Base-by-base conservation (phyloP, 2,113 vertebrate species). In the Stictonetta naevosa region DNA sequence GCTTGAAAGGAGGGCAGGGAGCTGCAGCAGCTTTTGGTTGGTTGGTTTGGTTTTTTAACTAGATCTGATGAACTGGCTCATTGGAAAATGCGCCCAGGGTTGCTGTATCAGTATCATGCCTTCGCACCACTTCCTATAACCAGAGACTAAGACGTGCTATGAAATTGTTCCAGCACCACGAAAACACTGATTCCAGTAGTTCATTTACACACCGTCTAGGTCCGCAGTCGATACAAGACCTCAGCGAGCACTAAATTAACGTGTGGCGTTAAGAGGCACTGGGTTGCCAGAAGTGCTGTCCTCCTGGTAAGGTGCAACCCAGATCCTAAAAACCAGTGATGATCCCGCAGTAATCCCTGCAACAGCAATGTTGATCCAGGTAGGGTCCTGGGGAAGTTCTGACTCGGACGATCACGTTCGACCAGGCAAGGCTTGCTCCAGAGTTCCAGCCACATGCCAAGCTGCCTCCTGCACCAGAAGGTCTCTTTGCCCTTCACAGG, bases 281-380 rank as follows among this genome's bases (percentile, higher is more conserved):
- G 2, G 0, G 2, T 3, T 71, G 68, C 59, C 77, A 84, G 73
- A 67, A 89, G 76, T 33, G 0, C 46, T 0, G 0, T 48, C 68
- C 59, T 82, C 78, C 84, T 52, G 59, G 11, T 52, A 60, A 90
- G 72, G 73, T 48, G 4, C 58, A 84, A 53, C 68, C 26, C 0
- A 0, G 58, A 69, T 31, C 59, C 78, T 34, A 28, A 22, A 59
- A 89, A 56, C 16, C 50, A 46, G 22, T 44, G 17, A 38, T 3
- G 28, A 66, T 21, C 42, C 55, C 40, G 31, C n/a, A 29, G 22
- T 5, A 26, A 23, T 59, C 53, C 84, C 5, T 77, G 67, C 22
- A 80, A 26, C 2, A 52, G 6, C 13, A 75, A 48, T 67, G 16
- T 3, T 34, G 52, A 6, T 63, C 29, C 29, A n/a, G 6, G 36